These are phyloP conservation scores for Anhinga rufa DNA, from an alignment of 2,113 vertebrate genomes.

Conservation along the genomic window DNA sequence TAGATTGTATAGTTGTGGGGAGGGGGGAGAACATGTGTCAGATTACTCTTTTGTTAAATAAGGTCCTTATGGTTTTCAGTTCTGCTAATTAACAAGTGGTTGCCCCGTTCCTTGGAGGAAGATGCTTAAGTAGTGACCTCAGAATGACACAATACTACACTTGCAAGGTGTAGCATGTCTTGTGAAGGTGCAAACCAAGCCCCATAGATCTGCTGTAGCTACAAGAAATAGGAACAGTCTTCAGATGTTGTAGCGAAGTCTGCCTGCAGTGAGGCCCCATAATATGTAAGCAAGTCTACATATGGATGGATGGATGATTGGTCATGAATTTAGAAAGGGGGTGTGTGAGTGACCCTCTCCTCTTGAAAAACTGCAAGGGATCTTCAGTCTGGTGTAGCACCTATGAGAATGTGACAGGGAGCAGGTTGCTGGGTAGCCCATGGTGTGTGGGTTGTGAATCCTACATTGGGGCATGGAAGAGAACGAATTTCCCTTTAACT, in stretches of 20 bases:
- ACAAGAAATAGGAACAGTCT: background rate
- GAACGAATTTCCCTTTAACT: background rate
- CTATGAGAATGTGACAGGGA: background rate
- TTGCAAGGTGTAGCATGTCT: accelerated
- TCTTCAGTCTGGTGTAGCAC: background rate
- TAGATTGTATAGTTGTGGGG: background rate
- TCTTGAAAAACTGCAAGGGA: background rate
- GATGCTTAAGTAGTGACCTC: background rate
- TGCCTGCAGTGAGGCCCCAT: background rate
- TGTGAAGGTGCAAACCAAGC: background rate
- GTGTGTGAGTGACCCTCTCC: background rate
- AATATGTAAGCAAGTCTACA: background rate
- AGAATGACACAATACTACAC: background rate
- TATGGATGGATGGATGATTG: background rate
- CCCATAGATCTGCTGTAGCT: background rate
- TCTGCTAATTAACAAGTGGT: background rate
- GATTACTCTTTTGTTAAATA: background rate
- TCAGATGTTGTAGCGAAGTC: background rate
- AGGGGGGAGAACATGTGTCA: accelerated
- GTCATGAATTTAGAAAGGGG: background rate
- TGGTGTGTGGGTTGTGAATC: background rate
- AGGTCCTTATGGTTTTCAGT: background rate
- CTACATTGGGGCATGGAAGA: background rate
- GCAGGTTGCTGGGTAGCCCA: background rate
- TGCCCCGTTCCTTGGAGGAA: background rate